Evolutionary conservation across 2,113 vertebrate genomes (phyloP).

Genomic region (Thalassarche chlororhynchos): DNA sequence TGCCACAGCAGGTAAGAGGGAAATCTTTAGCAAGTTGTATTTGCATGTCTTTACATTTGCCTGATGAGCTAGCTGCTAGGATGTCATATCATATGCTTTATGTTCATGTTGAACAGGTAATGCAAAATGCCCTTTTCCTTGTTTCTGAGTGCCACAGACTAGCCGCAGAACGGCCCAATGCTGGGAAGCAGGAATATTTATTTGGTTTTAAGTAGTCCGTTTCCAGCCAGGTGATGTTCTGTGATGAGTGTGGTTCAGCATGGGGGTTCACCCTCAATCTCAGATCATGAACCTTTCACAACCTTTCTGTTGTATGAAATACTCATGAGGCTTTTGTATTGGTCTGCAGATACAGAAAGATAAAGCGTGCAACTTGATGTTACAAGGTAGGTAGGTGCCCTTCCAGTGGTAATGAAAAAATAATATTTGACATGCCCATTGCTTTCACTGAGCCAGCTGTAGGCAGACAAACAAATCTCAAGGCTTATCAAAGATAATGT

Average conservation of each 20-base stretch:
- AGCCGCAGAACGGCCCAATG: fast-evolving
- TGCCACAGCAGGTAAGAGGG: background rate
- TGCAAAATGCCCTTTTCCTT: background rate
- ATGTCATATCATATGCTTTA: background rate
- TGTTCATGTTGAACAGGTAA: background rate
- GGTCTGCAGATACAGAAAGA: background rate
- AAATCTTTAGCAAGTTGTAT: background rate
- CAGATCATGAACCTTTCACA: background rate
- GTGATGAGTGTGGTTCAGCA: background rate
- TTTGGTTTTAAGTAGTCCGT: background rate
- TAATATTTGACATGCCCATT: background rate
- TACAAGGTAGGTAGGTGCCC: background rate
- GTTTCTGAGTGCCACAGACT: background rate
- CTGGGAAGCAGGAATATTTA: background rate
- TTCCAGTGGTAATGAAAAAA: background rate
- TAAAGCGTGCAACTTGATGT: fast-evolving
- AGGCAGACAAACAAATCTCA: background rate
- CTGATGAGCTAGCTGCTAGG: background rate
- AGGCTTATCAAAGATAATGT: background rate
- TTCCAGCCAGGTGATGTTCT: background rate
- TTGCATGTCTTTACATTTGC: background rate
- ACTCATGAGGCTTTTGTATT: background rate
- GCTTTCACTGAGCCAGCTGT: background rate
- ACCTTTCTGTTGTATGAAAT: background rate
- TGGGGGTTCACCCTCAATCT: background rate